These are phyloP conservation scores for Nomia melanderi DNA, from an alignment of 1,140 invertebrate species.

Conservation along the genomic window DNA sequence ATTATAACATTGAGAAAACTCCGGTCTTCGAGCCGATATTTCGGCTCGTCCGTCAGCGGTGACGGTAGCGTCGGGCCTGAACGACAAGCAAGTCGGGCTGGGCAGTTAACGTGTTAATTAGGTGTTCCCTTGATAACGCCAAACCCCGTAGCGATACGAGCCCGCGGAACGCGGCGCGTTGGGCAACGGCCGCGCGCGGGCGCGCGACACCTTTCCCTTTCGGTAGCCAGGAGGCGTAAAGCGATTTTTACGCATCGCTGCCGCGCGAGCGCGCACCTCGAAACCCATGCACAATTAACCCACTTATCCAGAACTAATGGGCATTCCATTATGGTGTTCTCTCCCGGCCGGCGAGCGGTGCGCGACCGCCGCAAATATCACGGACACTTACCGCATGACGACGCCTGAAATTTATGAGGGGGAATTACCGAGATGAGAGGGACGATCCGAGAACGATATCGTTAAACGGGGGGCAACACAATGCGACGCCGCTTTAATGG, in stretches of 20 bases:
- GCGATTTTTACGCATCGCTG: constrained; percentile 61
- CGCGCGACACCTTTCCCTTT: constrained; percentile 65
- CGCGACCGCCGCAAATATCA: constrained; percentile 9
- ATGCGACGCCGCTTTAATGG: no score
- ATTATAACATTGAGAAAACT: no score
- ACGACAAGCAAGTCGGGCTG: no score
- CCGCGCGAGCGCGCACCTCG: constrained; percentile 13
- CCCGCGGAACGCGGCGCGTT: constrained; percentile 17
- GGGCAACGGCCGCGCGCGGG: constrained; percentile 3
- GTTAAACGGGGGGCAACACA: not conserved
- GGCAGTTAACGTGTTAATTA: constrained; percentile 56
- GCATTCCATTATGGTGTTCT: constrained; percentile 65
- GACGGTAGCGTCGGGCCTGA: no score
- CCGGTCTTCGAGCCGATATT: no score
- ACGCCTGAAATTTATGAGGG: constrained; percentile 19
- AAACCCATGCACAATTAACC: constrained; percentile 66
- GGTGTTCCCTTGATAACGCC: constrained; percentile 37
- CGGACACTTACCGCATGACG: not conserved
- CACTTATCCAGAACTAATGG: constrained; percentile 72
- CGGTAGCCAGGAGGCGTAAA: constrained; percentile 53
- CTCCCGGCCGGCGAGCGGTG: constrained; percentile 12
- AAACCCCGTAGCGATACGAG: constrained; percentile 36
- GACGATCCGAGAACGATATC: constrained; percentile 8
- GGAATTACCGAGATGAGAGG: constrained; percentile 7
- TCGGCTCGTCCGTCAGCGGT: no score